Evolutionary conservation across 2,113 vertebrate species (phyloP), one percentile per base, ranked within the genome.

Genomic region (Forbesichthys papilliferus): DNA sequence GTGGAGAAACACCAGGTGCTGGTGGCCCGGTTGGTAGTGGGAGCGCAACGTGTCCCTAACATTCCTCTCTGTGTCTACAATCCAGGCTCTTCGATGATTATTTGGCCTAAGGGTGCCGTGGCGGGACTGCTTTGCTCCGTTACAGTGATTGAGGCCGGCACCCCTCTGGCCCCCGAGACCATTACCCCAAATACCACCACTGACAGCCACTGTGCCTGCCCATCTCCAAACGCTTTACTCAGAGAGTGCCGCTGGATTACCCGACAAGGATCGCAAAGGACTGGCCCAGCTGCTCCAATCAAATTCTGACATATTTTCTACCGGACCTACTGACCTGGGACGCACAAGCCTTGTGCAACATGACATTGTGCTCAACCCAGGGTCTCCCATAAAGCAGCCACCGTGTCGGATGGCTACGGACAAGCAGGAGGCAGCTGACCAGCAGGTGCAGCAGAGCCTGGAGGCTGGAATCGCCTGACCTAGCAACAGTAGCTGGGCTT

Each of bases 401-500:
- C 75, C 46, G 4, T 1, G 47, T 1, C 9, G 62, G 2, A 84
- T 84, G 80, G 73, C 73, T 0, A 2, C 1, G 1, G 75, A 76
- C 1, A 79, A 77, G 1, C 78, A 82, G 12, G 53, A 47, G 0
- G 0, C 20, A 5, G 66, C 78, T 0, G 81, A 82, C 12, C 5
- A 57, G 1, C 59, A 62, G 47, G 9, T 69, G 2, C 54, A 61
- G 33, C 66, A 87, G 8, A 66, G 75, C 11, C 20, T 84, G 1
- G 12, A 73, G 0, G 6, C 3, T 20, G 20, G 20, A 20, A 20
- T 20, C 20, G 20, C 20, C 20, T 2, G 20, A 20, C 20, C 20
- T 20, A 78, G 77, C 16, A n/a, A 76, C 48, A 85, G 73, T 59
- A 81, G 77, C 16, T 88, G 72, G 79, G 77, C 73, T 0, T 81